Base-by-base conservation (phyloP, 2,797 vertebrate species). In the Channallabes apus region DNA sequence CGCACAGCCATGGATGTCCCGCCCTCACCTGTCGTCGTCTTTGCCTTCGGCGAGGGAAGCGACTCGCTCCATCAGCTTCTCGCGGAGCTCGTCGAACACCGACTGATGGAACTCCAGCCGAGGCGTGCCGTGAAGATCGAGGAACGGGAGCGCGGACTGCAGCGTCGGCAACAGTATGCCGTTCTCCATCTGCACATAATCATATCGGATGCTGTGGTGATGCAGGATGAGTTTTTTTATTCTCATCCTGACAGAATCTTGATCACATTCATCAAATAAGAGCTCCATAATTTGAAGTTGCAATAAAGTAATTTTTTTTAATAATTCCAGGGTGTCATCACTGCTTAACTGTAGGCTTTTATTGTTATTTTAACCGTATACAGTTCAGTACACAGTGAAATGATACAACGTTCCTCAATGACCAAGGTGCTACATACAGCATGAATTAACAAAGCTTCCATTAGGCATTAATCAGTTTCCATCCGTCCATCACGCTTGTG, bases 31-130 rank as follows among this genome's bases (percentile, higher is more conserved):
- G 89, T 99, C 97, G 9, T 97, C 97, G 0, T 96, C 96, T 62
- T 98, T 99, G 46, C 98, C 97, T 91, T 99, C 98, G 0, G 98
- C 98, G 0, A 99, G 99, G 78, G 92, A 91, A 0, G 97, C 98
- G 3, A 99, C 97, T 22, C 97, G 94, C 91, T 99, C 98, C 95
- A 99, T 96, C 86, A 99, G 92, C 89, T 99, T 99, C 18, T 99
- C 98, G 1, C 98, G 91, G 14, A 99, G 95, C 92, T 99, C 98
- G 0, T 99, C 98, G 3, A 99, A 99, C 32, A 99, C 98, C 0
- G 98, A 99, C 94, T 99, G 98, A 89, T 99, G 98, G 90, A 99
- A 99, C 93, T 99, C 98, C n/a, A 99, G 93, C 6, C 98, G 94
- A 0, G 98, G 98, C 0, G 97, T 99, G 20, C 98, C 97, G 0